Percentiles rank a stretch among this genome's conserved stretches.
phyloP scores from a whole-genome alignment of 1,140 invertebrate genomes.

The Hylaeus anthracinus region DNA sequence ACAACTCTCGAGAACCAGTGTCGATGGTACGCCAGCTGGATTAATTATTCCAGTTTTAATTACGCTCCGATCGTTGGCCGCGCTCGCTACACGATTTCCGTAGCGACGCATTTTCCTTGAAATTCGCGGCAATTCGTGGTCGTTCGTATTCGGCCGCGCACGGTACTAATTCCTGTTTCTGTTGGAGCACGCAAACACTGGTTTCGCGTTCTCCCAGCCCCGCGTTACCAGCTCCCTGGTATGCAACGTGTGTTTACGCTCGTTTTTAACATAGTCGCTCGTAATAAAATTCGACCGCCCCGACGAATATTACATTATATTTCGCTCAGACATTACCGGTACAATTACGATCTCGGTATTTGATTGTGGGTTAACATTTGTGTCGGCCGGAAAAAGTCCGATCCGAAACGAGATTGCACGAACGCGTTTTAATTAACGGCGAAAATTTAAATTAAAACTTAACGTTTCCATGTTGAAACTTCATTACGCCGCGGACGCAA shows the following conservation, averaged over 20 bases:
- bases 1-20: background rate
- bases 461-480: background rate
- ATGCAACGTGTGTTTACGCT: background rate
- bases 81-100: constrained; percentile 3
- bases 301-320: constrained; percentile 6
- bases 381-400: background rate
- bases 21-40: background rate
- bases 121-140: background rate
- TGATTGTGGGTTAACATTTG: constrained; percentile 4
- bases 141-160: background rate
- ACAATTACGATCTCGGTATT: constrained; percentile 16
- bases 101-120: background rate
- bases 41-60: constrained; percentile 37
- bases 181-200: background rate
- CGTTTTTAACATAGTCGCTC: background rate
- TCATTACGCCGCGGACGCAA: too few relatives aligned
- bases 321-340: background rate
- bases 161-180: background rate
- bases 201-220: too few relatives aligned
- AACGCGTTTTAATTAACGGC: background rate
- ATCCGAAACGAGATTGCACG: background rate
- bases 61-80: constrained; percentile 14
- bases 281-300: background rate
- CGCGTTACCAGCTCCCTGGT: background rate
- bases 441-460: constrained; percentile 5